These are phyloP conservation scores for Archocentrus centrarchus DNA, from an alignment of 2,113 vertebrate species.

Conservation along the genomic window DNA sequence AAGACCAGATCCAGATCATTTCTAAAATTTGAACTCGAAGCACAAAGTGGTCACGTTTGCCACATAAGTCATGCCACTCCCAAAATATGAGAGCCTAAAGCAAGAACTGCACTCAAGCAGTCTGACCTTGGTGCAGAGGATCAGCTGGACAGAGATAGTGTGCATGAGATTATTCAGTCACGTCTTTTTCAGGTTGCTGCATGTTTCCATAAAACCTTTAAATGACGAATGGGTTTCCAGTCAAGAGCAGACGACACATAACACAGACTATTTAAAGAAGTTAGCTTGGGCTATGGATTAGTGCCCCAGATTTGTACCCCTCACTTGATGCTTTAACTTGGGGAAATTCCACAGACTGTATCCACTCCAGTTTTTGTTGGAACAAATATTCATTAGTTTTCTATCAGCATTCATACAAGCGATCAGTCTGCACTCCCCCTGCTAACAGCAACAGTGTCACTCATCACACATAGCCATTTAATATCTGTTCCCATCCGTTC, in stretches of 20 bases:
- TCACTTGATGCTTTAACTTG: background rate
- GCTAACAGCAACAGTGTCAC: constrained; percentile 18
- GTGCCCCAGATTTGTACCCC: background rate
- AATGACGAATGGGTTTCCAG: background rate
- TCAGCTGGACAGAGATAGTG: constrained; percentile 6
- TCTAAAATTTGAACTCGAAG: background rate
- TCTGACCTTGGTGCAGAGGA: constrained; percentile 17
- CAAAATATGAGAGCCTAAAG: constrained; percentile 22
- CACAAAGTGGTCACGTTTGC: background rate
- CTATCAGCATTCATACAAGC: background rate
- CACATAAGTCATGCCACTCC: background rate
- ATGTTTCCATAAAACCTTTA: background rate
- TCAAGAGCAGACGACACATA: background rate
- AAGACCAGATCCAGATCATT: background rate
- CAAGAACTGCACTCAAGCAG: constrained; percentile 9
- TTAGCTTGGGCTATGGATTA: background rate
- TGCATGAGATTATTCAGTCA: constrained; percentile 14
- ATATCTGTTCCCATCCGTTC: constrained; percentile 44
- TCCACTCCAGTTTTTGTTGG: background rate
- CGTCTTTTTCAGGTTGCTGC: background rate
- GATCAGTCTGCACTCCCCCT: constrained; percentile 2
- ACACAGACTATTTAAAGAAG: no score
- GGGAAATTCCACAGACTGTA: background rate
- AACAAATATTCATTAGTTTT: background rate
- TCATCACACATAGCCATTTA: constrained; percentile 9